Conservation (phyloP, 2,113 vertebrate genomes). For the Cyrtonyx montezumae region DNA sequence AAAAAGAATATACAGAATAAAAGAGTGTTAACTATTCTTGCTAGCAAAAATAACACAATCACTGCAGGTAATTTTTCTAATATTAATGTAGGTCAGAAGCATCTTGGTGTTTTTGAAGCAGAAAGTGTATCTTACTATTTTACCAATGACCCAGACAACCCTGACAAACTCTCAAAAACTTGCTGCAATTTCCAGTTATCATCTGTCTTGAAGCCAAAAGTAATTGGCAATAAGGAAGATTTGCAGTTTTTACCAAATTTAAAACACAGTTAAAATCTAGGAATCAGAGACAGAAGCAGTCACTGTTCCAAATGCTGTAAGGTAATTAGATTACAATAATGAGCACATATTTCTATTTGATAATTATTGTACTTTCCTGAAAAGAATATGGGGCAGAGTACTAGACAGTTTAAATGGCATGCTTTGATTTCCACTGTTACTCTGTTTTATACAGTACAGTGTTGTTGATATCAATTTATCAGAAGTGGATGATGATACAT, state of each 20-base stretch:
- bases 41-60: background rate
- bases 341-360: conserved; percentile 5
- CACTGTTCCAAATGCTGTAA: background rate
- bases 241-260: background rate
- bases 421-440: conserved; percentile 22
- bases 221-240: background rate
- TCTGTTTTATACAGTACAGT: background rate
- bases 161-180: background rate
- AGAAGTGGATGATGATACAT: background rate
- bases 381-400: conserved; percentile 29
- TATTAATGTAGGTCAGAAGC: background rate
- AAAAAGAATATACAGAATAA: background rate
- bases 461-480: background rate
- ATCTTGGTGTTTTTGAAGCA: background rate
- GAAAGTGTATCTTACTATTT: background rate
- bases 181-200: background rate
- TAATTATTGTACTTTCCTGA: conserved; percentile 21
- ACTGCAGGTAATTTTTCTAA: background rate
- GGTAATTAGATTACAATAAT: conserved; percentile 43
- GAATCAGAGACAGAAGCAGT: background rate
- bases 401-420: background rate
- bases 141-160: background rate
- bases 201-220: background rate
- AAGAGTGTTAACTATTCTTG: background rate
- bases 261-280: conserved; percentile 11